Base-by-base conservation (phyloP, 2,888 invertebrate genomes). In the Conus canariensis region DNA sequence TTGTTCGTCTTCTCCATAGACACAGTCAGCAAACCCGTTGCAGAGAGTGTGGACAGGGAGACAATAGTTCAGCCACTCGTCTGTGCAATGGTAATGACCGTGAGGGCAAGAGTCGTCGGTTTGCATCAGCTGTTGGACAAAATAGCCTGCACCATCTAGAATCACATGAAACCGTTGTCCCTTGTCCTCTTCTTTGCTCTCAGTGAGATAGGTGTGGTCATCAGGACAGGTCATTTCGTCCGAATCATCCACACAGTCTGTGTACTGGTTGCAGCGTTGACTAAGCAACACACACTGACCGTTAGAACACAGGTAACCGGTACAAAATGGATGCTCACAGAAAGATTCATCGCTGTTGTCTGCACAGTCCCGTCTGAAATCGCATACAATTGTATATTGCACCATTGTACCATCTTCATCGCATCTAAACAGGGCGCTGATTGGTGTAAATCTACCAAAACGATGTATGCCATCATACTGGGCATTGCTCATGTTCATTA, bases 21-120 rank as follows among this genome's bases (percentile, higher is more conserved):
- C 22, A 58, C 82, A 83, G 82, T 83, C 82, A 83, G 82, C 25
- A 58, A 58, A 83, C 10, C 58, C 58, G 25, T 83, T 83, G n/a
- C 82, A 83, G 22, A 22, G 82, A 7, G 82, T 83, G 82, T 83
- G 58, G 82, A 83, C 58, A 83, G 82, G 82, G 7, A 83, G 82
- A 58, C 82, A 83, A 22, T 45, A 45, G 45, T 83, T 58, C 82
- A 83, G 25, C 82, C 82, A 83, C 56, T 83, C 82, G 6, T 56
- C 58, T 58, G 22, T 16, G 25, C 82, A 83, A 19, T 25, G 82
- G 58, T 83, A 83, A 19, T 83, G 82, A 83, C 56, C 58, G 22
- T 83, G 22, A 22, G 82, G 82, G 22, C 82, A 83, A 56, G 58
- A 9, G 19, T 83, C 82, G 19, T 58, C 82, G 19, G 56, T 58